A percentile compares a stretch with the other conserved stretches of the same genome.
Evolutionary conservation across 1,140 invertebrate genomes (phyloP).

Genomic region (Cecropterus lyciades): DNA sequence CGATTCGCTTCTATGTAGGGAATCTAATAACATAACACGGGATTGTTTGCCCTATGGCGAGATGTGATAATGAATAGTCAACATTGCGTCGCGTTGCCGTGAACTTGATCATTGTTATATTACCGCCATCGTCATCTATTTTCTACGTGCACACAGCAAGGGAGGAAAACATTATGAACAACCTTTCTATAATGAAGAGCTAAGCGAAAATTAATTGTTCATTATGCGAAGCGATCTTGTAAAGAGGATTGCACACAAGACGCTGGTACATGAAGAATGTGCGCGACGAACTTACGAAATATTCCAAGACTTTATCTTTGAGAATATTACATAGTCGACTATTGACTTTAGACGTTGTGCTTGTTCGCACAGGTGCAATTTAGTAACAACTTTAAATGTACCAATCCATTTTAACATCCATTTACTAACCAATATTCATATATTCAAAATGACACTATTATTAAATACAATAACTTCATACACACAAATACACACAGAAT

Average conservation of each 20-base stretch:
- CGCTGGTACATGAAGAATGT: neutral
- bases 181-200: conserved; percentile 52
- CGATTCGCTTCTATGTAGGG: conserved; percentile 45
- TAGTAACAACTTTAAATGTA: too few species aligned
- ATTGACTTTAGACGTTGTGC: too few species aligned
- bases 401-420: too few species aligned
- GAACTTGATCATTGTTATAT: conserved; percentile 70
- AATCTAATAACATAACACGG: conserved; percentile 69
- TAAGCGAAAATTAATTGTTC: conserved; percentile 67
- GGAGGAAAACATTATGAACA: conserved; percentile 47
- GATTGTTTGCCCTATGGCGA: conserved; percentile 67
- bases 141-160: conserved; percentile 44
- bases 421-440: too few species aligned
- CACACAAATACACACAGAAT: too few species aligned
- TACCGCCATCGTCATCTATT: conserved; percentile 56
- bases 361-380: too few species aligned
- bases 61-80: conserved; percentile 78
- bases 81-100: conserved; percentile 60
- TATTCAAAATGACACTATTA: too few species aligned
- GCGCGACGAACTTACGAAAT: neutral
- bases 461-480: too few species aligned
- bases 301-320: neutral
- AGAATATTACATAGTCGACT: neutral
- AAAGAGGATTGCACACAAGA: conserved; percentile 12
- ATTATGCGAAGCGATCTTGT: conserved; percentile 42